Base-by-base conservation (phyloP, 2,888 invertebrate species). In the Pristionchus mayeri region DNA sequence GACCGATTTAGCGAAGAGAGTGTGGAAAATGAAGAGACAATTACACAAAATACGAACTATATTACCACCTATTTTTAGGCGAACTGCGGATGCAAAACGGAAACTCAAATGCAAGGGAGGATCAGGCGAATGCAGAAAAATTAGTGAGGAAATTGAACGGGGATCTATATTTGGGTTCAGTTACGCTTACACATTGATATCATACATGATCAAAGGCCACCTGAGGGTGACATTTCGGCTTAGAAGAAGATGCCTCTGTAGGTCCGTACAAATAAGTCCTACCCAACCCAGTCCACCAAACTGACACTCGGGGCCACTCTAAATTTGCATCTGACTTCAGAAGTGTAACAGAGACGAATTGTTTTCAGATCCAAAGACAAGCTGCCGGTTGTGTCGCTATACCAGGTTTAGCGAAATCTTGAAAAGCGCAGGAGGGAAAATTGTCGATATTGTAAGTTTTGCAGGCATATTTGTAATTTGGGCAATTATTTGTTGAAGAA, bases 61-160 rank as follows among this genome's bases (percentile, higher is more conserved):
- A 3, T 6, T n/a, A 54, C n/a, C 27, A 57, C 27, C 6, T 6
- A 57, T 9, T 30, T 63, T 13, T 21, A 67, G 67, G 21, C 21
- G 37, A 37, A 40, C 6, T 67, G 37, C 37, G 2, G 37, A 67
- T 3, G 18, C 37, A 4, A 40, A 67, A 37, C 9, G 37, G 21
- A 18, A 4, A n/a, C 67, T 67, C 18, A 67, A 67, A 7, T 67
- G 67, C 67, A 67, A 67, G 18, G 67, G 67, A 18, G 67, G 67
- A 3, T 3, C 0, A 7, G 18, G 67, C 2, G n/a, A 37, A n/a
- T 67, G 67, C 40, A 3, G 34, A 11, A 0, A 67, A 40, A 0
- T 37, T 6, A 67, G 67, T 67, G 67, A 67, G 67, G 34, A 7
- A 16, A 37, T 67, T 54, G 54, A n/a, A n/a, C n/a, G n/a, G n/a